A percentile compares a stretch with the other conserved stretches of the same genome.
These are phyloP conservation scores for Thymelicus lineola DNA, from an alignment of 2,888 invertebrate species.

Conservation along the genomic window DNA sequence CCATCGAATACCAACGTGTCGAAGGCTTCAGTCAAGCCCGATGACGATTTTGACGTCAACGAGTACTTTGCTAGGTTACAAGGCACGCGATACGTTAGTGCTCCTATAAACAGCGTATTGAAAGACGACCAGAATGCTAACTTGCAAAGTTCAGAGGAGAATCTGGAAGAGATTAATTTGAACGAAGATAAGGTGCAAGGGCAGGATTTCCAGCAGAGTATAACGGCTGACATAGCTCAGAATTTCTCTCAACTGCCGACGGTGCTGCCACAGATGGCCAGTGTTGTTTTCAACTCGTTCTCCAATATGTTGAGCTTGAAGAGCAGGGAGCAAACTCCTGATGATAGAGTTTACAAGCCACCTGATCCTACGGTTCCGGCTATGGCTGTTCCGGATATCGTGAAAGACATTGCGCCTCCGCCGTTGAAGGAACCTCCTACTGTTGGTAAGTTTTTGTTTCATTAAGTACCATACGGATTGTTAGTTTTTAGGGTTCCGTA, in stretches of 20 bases:
- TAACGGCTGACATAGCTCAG: constrained; percentile 80
- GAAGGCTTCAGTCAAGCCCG: constrained; percentile 61
- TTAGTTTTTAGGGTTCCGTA: too few species aligned
- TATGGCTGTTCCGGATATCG: constrained; percentile 56
- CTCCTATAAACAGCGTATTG: constrained; percentile 67
- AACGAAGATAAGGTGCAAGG: constrained; percentile 60
- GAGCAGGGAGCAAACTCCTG: constrained; percentile 69
- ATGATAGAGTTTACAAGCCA: constrained; percentile 51
- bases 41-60: constrained; percentile 80
- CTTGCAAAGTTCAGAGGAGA: constrained; percentile 73
- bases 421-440: constrained; percentile 63
- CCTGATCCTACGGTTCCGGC: constrained; percentile 50
- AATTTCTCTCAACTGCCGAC: constrained; percentile 85
- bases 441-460: constrained; percentile 59
- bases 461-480: too few species aligned
- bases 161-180: constrained; percentile 72
- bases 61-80: constrained; percentile 79
- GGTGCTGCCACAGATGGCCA: constrained; percentile 85
- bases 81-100: constrained; percentile 76
- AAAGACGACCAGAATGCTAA: constrained; percentile 81
- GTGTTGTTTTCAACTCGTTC: constrained; percentile 87
- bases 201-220: constrained; percentile 59
- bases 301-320: constrained; percentile 80
- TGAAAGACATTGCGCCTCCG: constrained; percentile 62
- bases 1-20: constrained; percentile 47